A percentile compares a stretch with the other conserved stretches of the same genome.
These are phyloP conservation scores for Leucosticte australis DNA, from an alignment of 2,113 vertebrate species.

Conservation along the genomic window DNA sequence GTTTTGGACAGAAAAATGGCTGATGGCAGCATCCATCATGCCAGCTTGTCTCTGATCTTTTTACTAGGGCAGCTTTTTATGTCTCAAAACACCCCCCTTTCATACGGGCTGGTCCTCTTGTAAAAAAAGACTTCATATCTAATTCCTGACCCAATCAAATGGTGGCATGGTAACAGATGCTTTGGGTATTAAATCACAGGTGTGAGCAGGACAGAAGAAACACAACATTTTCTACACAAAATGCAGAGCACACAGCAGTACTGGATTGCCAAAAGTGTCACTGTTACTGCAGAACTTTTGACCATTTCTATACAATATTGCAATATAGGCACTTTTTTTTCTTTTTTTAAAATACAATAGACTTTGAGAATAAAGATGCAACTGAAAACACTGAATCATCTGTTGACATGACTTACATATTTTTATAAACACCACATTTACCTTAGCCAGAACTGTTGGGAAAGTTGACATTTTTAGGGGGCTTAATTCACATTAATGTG, in stretches of 20 bases:
- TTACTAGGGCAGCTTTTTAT: not conserved
- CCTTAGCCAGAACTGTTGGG: not conserved
- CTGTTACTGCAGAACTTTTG: not conserved
- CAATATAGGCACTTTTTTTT: not conserved
- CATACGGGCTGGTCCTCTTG: not conserved
- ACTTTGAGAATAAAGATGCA: not conserved
- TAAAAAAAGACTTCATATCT: not conserved
- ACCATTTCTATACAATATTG: not conserved
- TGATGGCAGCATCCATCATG: not conserved
- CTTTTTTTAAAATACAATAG: not conserved
- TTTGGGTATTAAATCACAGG: not conserved
- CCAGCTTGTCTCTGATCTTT: not conserved
- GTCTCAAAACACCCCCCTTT: not conserved
- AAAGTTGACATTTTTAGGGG: constrained; percentile 37
- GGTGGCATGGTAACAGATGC: not conserved
- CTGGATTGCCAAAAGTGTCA: not conserved
- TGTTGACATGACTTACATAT: not conserved
- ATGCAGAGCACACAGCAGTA: not conserved
- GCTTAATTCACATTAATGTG: constrained; percentile 27
- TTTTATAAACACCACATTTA: constrained; percentile 6
- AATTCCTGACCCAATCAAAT: not conserved
- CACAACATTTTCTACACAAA: not conserved
- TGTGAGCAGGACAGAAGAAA: not conserved
- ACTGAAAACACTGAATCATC: not conserved
- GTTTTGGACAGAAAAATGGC: not conserved